These are phyloP conservation scores for Philonicus albiceps DNA, from an alignment of 2,888 invertebrate genomes.

Conservation along the genomic window DNA sequence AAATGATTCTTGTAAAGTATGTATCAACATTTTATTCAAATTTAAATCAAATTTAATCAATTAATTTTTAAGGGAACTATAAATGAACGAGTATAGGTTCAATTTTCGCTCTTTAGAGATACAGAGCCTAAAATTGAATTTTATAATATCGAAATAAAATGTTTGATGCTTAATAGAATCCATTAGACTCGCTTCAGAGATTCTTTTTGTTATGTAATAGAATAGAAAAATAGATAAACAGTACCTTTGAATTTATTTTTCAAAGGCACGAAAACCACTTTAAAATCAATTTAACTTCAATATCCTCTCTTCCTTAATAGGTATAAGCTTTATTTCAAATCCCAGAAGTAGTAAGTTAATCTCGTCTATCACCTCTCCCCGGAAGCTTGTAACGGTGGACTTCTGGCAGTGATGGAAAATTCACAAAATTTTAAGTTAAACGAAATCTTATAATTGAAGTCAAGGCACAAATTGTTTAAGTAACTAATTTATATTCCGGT, in stretches of 20 bases:
- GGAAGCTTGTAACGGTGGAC: not conserved
- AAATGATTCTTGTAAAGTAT: no score
- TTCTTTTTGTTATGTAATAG: no score
- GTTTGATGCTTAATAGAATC: no score
- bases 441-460: not conserved
- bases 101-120: no score
- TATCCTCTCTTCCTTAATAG: not conserved
- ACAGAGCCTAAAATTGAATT: no score
- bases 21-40: no score
- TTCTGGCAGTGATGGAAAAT: not conserved
- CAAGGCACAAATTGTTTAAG: slow-evolving; percentile 29
- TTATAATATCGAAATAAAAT: no score
- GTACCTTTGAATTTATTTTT: not conserved
- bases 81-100: no score
- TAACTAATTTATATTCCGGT: slow-evolving; percentile 34
- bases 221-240: no score
- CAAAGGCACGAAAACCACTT: not conserved
- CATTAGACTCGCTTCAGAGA: no score
- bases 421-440: not conserved
- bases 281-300: not conserved
- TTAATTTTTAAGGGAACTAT: no score
- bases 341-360: not conserved
- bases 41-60: no score
- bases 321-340: not conserved
- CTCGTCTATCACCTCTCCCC: not conserved